phyloP scores from a whole-genome alignment of 2,113 vertebrate species.

The Microtus ochrogaster region DNA sequence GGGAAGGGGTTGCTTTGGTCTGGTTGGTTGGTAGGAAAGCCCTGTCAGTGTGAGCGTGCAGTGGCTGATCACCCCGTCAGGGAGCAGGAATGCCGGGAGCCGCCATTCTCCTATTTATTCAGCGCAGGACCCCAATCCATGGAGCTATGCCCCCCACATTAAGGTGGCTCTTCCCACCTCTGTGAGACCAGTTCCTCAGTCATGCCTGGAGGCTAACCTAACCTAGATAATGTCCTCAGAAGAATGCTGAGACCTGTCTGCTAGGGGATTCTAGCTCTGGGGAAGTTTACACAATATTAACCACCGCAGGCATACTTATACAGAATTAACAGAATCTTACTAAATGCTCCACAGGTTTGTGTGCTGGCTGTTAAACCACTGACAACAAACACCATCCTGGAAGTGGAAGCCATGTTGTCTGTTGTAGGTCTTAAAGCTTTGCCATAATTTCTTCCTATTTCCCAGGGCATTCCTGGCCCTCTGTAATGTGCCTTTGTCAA shows the following conservation, averaged over 20 bases:
- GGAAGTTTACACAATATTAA: not conserved
- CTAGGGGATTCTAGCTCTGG: not conserved
- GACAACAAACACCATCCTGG: not conserved
- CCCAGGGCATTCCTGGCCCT: not conserved
- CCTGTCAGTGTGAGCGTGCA: not conserved
- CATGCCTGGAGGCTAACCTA: not conserved
- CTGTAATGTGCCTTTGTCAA: not conserved
- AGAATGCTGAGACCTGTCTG: not conserved
- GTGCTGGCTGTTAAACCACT: not conserved
- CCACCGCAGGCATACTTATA: not conserved
- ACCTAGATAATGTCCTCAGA: not conserved
- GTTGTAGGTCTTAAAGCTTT: not conserved
- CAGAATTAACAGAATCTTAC: constrained; percentile 21
- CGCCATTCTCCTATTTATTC: not conserved
- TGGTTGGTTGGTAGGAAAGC: not conserved
- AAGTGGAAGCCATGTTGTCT: not conserved
- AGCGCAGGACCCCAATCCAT: not conserved
- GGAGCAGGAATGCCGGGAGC: not conserved
- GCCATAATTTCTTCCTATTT: not conserved
- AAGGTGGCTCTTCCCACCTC: not conserved
- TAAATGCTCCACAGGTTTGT: not conserved
- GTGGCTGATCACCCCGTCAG: not conserved
- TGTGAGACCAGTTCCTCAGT: not conserved
- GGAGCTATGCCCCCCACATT: not conserved
- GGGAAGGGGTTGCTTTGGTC: not conserved